A percentile compares a stretch with the other conserved stretches of the same genome.
Evolutionary conservation across 2,797 vertebrate species (phyloP).

Genomic region (Gadopsis marmoratus): DNA sequence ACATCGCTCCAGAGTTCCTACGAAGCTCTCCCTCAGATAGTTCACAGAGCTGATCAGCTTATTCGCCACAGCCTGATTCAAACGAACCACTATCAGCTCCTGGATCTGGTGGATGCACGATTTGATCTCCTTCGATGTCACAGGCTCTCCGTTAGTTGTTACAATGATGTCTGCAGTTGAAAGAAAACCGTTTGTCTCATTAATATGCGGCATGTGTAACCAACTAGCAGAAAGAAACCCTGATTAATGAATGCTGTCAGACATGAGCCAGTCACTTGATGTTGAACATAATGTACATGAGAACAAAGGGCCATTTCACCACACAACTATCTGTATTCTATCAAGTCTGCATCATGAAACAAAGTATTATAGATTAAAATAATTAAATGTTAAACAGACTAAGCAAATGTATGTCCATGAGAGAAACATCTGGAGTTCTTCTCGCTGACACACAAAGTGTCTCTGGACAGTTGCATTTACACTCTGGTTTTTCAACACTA

Average conservation of each 20-base stretch:
- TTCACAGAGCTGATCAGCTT: conserved; percentile 97
- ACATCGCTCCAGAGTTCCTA: conserved; percentile 96
- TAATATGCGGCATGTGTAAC: background rate
- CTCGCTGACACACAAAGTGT: background rate
- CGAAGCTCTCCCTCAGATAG: conserved; percentile 97
- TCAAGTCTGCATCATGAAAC: background rate
- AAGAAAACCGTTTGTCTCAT: conserved; percentile 10
- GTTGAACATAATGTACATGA: background rate
- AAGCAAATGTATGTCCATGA: background rate
- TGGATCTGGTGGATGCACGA: conserved; percentile 97
- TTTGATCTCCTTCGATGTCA: conserved; percentile 94
- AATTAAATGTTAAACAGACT: background rate
- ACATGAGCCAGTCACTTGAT: conserved; percentile 2
- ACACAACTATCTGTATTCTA: background rate
- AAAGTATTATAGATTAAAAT: background rate
- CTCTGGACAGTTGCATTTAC: background rate
- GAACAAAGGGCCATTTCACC: background rate
- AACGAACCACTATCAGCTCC: conserved; percentile 92
- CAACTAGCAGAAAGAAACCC: conserved; percentile 11
- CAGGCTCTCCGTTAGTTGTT: conserved; percentile 92
- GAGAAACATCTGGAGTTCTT: background rate
- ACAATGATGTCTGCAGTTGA: conserved; percentile 90
- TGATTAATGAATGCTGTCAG: background rate
- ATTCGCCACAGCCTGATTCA: conserved; percentile 97
- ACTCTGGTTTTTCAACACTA: too few species aligned